Base-by-base conservation (phyloP, 2,113 vertebrate species). In the Riparia riparia region DNA sequence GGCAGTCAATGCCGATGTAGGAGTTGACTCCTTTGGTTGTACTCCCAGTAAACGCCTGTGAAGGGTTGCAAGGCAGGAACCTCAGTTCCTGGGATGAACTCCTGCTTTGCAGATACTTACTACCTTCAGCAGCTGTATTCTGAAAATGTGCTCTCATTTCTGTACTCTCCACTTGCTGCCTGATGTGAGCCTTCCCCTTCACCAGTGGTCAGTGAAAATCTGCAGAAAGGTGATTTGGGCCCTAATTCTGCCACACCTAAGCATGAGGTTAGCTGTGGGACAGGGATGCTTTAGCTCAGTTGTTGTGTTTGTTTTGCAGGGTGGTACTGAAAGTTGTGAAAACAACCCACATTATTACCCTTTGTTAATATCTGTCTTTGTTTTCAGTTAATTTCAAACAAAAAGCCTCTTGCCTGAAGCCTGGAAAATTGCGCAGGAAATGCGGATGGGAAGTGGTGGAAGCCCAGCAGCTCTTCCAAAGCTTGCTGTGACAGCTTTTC, bases 1-100 rank as follows among this genome's bases (percentile, higher is more conserved):
- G 72, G 17, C 10, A 3, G 3, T 31, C 0, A 0, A 0, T 50
- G 60, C 22, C 12, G 71, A 3, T 22, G 51, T 2, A 24, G 47
- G 86, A n/a, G 72, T 34, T 24, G 19, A 16, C 14, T 8, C 0
- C 22, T 1, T 18, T 3, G 69, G 2, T 7, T 20, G 4, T 12
- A 3, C 60, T 20, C n/a, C 32, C 29, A 7, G 2, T 3, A 5
- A 51, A 26, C 17, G 73, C 37, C 72, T 50, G 5, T 3, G 5
- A 37, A 5, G 42, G 31, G 34, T 6, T 45, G 21, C 20, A 1
- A 1, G 13, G 53, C 47, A 29, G 61, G 14, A 51, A 2, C 58
- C 34, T 7, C 3, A 10, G 53, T 6, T 58, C 25, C 53, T 1
- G 3, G 37, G 12, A 1, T 45, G 7, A 54, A 3, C 13, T 18